Base-by-base conservation (phyloP, 2,797 vertebrate species). In the Myotis vivesi region DNA sequence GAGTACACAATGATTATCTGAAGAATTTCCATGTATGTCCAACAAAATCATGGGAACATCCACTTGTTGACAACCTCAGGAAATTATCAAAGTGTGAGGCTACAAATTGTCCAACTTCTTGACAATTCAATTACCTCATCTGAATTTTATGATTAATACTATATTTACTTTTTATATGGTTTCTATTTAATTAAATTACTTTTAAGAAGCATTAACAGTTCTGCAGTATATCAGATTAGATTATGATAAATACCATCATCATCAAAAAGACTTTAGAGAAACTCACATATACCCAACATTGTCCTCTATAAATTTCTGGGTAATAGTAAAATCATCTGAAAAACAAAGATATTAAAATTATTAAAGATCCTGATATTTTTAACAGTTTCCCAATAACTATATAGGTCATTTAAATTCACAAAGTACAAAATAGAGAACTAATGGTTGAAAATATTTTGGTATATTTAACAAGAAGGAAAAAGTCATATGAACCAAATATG, bases 281-380 rank as follows among this genome's bases (percentile, higher is more conserved):
- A 96, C 92, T 97, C 77, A 97, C 95, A 96, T 57, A 25, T 73
- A 93, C 80, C 22, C 92, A 72, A 8, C 0, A 3, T 97, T 96
- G 25, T 96, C 75, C 3, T 94, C 55, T 95, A 95, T 88, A 81
- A 96, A 96, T 75, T 94, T 96, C 90, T 96, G 73, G 5, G 57
- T 95, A 38, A n/a, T 49, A 19, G 2, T 64, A 33, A 85, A 72
- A 82, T 81, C 17, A 88, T 92, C 95, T 97, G 88, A 87, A 97
- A 94, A 94, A 23, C 51, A 94, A 94, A 49, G 13, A 85, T 33
- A 71, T 73, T 85, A 69, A 77, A 20, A 20, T 92, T 92, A 92
- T 64, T 84, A 66, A 5, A 3, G 73, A 73, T 30, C 8, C 19
- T 84, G 33, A 12, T 66, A 87, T 66, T 93, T 93, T 85, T 77